phyloP scores from a whole-genome alignment of 30 jellyfish, hydroid and myxozoan genomes.

The Morbakka virulenta region DNA sequence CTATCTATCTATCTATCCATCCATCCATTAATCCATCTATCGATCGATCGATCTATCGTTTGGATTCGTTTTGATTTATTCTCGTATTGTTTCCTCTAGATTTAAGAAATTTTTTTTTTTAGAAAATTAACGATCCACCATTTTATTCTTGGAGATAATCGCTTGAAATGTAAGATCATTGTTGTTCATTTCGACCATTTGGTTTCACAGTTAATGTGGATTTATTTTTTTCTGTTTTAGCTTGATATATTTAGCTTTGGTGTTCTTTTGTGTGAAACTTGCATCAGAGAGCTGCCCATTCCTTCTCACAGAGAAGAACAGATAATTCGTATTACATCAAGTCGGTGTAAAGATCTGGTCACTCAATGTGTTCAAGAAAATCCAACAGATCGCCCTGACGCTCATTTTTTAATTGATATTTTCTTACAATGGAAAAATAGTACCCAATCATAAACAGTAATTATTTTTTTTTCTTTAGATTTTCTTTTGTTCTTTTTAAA shows the following conservation, averaged over 20 bases:
- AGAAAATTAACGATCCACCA: neutral
- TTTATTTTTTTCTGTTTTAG: slow-evolving; percentile 13
- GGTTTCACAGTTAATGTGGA: neutral
- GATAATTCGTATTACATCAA: slow-evolving; percentile 22
- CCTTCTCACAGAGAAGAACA: slow-evolving; percentile 79
- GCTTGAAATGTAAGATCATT: neutral
- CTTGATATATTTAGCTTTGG: slow-evolving; percentile 89
- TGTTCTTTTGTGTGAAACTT: slow-evolving; percentile 86
- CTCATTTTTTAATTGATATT: slow-evolving; percentile 22
- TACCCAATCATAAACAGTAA: too few species aligned
- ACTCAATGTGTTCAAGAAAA: slow-evolving; percentile 35
- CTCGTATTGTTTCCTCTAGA: neutral
- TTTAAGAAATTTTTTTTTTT: neutral
- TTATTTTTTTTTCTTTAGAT: too few species aligned
- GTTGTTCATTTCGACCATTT: neutral
- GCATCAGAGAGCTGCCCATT: slow-evolving; percentile 81
- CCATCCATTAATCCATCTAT: too few species aligned
- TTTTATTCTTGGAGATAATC: neutral
- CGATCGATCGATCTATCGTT: too few species aligned
- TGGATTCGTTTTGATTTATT: too few species aligned
- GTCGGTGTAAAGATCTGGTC: slow-evolving; percentile 40
- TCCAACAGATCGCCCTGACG: slow-evolving; percentile 41
- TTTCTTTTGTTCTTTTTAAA: too few species aligned
- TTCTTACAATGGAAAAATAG: slow-evolving; percentile 29
- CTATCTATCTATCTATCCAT: too few species aligned